These are phyloP conservation scores for Taenioides sp. DNA, from an alignment of 2,797 vertebrate genomes.

Conservation along the genomic window DNA sequence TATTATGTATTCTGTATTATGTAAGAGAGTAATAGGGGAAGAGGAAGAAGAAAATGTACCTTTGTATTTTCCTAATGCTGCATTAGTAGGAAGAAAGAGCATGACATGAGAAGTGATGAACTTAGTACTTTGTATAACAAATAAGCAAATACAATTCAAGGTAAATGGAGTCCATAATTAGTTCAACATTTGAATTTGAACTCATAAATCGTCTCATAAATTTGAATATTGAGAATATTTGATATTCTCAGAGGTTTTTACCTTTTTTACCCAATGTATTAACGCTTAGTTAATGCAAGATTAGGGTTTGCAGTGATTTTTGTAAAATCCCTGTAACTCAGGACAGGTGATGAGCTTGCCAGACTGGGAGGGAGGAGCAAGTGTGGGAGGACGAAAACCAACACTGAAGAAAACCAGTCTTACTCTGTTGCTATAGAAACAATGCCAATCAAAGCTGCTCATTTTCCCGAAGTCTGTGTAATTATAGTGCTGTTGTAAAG, in stretches of 20 bases:
- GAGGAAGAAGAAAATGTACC: conserved; percentile 76
- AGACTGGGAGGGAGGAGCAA: conserved; percentile 61
- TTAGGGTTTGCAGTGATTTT: conserved; percentile 55
- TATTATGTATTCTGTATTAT: conserved; percentile 13
- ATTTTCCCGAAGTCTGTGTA: conserved; percentile 22
- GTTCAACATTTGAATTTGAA: background rate
- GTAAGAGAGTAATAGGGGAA: conserved; percentile 16
- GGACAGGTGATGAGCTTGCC: conserved; percentile 61
- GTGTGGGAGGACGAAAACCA: conserved; percentile 65
- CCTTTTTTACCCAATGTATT: too few relatives aligned
- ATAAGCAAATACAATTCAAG: conserved; percentile 4
- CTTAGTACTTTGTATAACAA: conserved; percentile 32
- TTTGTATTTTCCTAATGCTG: conserved; percentile 99
- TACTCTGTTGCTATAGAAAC: conserved; percentile 71
- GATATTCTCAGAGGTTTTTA: background rate
- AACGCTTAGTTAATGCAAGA: conserved; percentile 8
- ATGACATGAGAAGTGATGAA: conserved; percentile 50
- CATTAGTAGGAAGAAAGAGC: conserved; percentile 77
- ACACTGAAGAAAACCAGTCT: conserved; percentile 36
- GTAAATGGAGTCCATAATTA: background rate
- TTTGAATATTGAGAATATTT: background rate
- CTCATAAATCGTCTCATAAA: background rate
- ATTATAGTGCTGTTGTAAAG: background rate
- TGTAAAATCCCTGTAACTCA: conserved; percentile 65
- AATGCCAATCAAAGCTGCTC: conserved; percentile 45